Base-by-base conservation (phyloP, 1,140 invertebrate genomes). In the Contarinia nasturtii region DNA sequence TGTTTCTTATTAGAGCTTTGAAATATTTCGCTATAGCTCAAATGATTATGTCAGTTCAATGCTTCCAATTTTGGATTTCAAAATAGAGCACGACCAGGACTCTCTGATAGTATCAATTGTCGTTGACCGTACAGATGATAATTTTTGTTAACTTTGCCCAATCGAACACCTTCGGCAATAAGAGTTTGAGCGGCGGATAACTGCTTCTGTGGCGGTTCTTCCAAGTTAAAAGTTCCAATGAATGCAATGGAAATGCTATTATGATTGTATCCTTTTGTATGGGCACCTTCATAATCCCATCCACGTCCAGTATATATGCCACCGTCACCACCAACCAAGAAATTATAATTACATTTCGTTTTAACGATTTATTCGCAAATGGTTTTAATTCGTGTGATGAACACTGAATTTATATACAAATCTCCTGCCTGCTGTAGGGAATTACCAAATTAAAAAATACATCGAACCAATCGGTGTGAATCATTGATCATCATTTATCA, bases 301-400 rank as follows among this genome's bases (percentile, higher is more conserved):
- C 79, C 80, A 20, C 71, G 65, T 0, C 73, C 77, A 54, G 72
- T 69, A 53, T 77, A 79, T 8, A 70, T 67, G 11, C 58, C 57
- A 2, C 76, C 76, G 51, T 79, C 74, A 40, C 73, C 73, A 1
- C 79, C 80, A 11, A 82, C 64, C 1, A 82, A 57, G 52, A 83
- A 84, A 55, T 75, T 83, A 51, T 77, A 78, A 1, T n/a, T n/a
- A n/a, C n/a, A n/a, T n/a, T n/a, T n/a, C n/a, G n/a, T n/a, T n/a
- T n/a, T n/a, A n/a, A n/a, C n/a, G n/a, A n/a, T n/a, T n/a, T n/a
- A n/a, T n/a, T n/a, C n/a, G n/a, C n/a, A n/a, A n/a, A n/a, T n/a
- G n/a, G n/a, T n/a, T n/a, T n/a, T n/a, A n/a, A n/a, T n/a, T n/a
- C n/a, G n/a, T n/a, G n/a, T n/a, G n/a, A n/a, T n/a, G n/a, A n/a